Base-by-base conservation (phyloP, 2,113 vertebrate species). In the Columba janthina region DNA sequence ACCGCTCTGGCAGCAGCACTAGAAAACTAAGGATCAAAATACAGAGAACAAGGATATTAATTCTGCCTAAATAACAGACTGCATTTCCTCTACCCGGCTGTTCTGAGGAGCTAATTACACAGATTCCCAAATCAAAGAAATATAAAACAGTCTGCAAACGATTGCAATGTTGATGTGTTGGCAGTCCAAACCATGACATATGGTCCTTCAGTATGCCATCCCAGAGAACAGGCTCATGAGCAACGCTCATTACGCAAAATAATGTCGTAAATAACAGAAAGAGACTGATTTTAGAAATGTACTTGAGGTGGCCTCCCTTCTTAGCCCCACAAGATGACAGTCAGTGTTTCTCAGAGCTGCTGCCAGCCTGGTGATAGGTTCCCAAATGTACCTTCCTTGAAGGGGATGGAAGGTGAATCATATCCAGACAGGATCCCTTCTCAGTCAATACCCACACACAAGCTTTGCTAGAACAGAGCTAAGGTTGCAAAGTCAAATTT, bases 51-150 rank as follows among this genome's bases (percentile, higher is more conserved):
- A 97, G 95, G 89, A 85, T 85, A 91, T 95, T 90, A 97, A 96
- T 96, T 95, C 94, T 96, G 88, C 84, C 93, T 93, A 94, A 96
- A 96, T 96, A 96, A 96, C 96, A 97, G 94, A 93, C 95, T 60
- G 34, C 65, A 2, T 65, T 96, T 96, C 93, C 93, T 96, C 86
- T 34, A 48, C 73, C 93, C 85, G 60, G 85, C 96, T 96, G 93
- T 96, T 96, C 94, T 89, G 84, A 79, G 88, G 72, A 97, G 88
- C 76, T 97, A 96, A 95, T 97, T 95, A 95, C 93, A 95, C 89
- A 91, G 91, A 92, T 62, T 94, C 94, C 54, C 90, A 28, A 89
- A 82, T 94, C 78, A 94, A 95, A 96, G 90, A 96, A 96, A 93
- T 72, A 90, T 53, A 89, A 96, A 97, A 97, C 96, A 96, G 86